phyloP scores from a whole-genome alignment of 2,888 invertebrate genomes.

The Aspidiotus rigidus region DNA sequence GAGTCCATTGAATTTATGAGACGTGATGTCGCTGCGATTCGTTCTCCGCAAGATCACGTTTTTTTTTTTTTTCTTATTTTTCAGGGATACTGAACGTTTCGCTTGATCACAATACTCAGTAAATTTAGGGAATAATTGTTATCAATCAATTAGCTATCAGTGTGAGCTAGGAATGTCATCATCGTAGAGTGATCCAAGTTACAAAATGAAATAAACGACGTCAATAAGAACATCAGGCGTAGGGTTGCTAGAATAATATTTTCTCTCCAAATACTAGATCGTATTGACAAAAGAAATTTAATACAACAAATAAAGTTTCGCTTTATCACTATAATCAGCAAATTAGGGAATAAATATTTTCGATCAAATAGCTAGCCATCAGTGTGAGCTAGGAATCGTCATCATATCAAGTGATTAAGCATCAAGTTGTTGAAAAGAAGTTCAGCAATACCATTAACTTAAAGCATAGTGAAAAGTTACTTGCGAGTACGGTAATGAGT shows the following conservation, averaged over 20 bases:
- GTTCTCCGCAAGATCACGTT: no score
- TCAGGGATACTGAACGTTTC: no score
- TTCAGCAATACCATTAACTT: background rate
- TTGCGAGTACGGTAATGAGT: no score
- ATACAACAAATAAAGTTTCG: background rate
- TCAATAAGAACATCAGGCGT: background rate
- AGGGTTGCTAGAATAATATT: background rate
- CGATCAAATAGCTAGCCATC: slow-evolving; percentile 30
- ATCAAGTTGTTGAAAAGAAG: background rate
- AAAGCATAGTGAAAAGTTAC: no score
- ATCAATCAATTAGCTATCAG: slow-evolving; percentile 31
- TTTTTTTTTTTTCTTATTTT: no score
- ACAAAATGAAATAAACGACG: background rate
- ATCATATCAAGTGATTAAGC: slow-evolving; percentile 3
- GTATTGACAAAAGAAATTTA: background rate
- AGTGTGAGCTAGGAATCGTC: slow-evolving; percentile 35
- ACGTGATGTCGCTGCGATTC: no score
- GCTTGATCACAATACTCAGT: no score
- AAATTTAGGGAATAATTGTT: no score
- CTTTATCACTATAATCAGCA: no score
- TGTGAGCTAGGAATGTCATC: slow-evolving; percentile 34
- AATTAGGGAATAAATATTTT: slow-evolving; percentile 28
- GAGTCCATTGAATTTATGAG: no score
- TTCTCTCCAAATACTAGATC: background rate
- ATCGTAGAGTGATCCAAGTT: background rate